Evolutionary conservation across 2,888 invertebrate species (phyloP).

Genomic region (Plebejus anna): DNA sequence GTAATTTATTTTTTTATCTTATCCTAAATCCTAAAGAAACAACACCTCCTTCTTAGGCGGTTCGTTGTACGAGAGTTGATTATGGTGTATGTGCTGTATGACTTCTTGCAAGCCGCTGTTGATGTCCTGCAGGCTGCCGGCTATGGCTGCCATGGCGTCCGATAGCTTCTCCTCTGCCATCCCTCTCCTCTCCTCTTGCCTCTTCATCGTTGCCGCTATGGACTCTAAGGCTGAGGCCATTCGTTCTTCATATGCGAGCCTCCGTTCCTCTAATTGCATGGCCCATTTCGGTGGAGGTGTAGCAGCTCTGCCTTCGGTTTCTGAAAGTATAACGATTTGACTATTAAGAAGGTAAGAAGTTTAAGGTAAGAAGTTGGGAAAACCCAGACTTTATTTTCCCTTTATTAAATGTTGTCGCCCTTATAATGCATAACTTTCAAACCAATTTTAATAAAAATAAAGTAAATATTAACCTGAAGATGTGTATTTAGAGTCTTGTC

Average conservation of each 20-base stretch:
- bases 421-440: no score
- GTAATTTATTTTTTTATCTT: background rate
- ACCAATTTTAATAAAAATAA: background rate
- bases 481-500: conserved; percentile 15
- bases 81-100: conserved; percentile 50
- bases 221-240: conserved; percentile 62
- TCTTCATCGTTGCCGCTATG: conserved; percentile 54
- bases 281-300: conserved; percentile 69
- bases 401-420: no score
- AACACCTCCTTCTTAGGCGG: conserved; percentile 50
- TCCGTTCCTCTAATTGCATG: conserved; percentile 60
- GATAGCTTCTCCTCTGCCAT: conserved; percentile 56
- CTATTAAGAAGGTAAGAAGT: background rate
- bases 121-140: conserved; percentile 60
- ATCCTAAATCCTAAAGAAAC: conserved; percentile 35
- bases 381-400: background rate
- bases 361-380: background rate
- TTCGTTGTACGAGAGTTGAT: conserved; percentile 48
- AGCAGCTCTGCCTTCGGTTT: conserved; percentile 43
- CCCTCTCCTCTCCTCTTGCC: conserved; percentile 56
- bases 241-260: conserved; percentile 62
- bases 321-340: conserved; percentile 44
- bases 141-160: conserved; percentile 55
- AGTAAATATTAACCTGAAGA: conserved; percentile 3
- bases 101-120: conserved; percentile 59